phyloP scores from a whole-genome alignment of 2,113 vertebrate genomes.

The Albula goreensis region DNA sequence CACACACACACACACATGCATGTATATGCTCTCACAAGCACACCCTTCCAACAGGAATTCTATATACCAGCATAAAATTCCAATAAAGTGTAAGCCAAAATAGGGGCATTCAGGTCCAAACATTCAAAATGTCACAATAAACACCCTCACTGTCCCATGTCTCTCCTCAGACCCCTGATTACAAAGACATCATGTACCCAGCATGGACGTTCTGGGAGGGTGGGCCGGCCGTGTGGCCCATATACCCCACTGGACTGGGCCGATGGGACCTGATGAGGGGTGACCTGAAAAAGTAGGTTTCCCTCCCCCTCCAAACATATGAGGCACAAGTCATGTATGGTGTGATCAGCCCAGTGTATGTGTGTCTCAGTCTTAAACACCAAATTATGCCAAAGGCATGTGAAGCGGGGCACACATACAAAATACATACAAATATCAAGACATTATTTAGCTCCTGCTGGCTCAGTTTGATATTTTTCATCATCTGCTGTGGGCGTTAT shows the following conservation, averaged over 20 bases:
- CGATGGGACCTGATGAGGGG: conserved; percentile 97
- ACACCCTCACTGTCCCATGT: background rate
- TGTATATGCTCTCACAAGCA: background rate
- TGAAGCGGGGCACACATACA: too few species aligned
- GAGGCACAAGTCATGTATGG: background rate
- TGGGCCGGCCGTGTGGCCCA: conserved; percentile 96
- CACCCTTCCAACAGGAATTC: background rate
- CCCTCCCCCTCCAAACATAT: background rate
- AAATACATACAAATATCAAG: too few species aligned
- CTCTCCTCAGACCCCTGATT: conserved; percentile 81
- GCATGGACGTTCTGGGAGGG: conserved; percentile 99
- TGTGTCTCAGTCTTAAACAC: too few species aligned
- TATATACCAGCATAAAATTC: too few species aligned
- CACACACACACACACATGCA: too few species aligned
- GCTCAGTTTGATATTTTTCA: too few species aligned
- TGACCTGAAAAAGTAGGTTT: conserved; percentile 79
- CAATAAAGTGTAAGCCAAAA: too few species aligned
- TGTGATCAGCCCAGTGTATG: background rate
- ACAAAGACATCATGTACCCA: conserved; percentile 96
- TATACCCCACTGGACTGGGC: conserved; percentile 93
- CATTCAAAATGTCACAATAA: background rate
- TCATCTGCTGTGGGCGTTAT: too few species aligned
- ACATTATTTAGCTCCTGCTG: too few species aligned
- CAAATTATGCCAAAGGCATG: too few species aligned
- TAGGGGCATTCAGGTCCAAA: background rate